Evolutionary conservation across 53 echinoderm and acorn worm genomes (phyloP).

Genomic region (Pentamera pediparva): DNA sequence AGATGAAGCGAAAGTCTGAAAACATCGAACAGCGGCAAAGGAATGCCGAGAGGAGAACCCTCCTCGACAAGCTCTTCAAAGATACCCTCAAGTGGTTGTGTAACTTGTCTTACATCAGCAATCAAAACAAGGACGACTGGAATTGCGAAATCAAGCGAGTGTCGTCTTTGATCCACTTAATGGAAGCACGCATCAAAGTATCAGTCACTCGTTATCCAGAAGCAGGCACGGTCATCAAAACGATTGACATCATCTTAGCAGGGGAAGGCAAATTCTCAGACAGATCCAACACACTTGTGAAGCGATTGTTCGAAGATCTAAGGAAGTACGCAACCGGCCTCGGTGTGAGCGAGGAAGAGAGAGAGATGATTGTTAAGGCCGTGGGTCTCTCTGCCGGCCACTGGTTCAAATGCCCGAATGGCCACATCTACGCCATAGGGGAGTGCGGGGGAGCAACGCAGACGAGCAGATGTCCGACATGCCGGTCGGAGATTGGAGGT

Average conservation of each 20-base stretch:
- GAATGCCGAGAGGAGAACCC: neutral
- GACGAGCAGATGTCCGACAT: constrained; percentile 55
- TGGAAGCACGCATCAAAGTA: constrained; percentile 10
- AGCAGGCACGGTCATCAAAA: neutral
- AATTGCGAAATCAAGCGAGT: constrained; percentile 15
- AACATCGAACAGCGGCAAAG: neutral
- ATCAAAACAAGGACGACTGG: constrained; percentile 23
- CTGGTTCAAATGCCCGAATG: constrained; percentile 81
- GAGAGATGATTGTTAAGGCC: constrained; percentile 58
- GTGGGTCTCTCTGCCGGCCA: constrained; percentile 58
- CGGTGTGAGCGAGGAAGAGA: constrained; percentile 49
- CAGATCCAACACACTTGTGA: neutral
- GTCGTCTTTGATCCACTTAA: neutral
- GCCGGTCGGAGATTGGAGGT: constrained; percentile 57
- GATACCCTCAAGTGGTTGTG: constrained; percentile 1
- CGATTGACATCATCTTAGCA: neutral
- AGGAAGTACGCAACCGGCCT: constrained; percentile 4
- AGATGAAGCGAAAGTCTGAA: neutral
- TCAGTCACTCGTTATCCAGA: constrained; percentile 4
- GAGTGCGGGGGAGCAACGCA: constrained; percentile 80
- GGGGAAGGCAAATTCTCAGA: neutral
- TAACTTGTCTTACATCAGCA: neutral
- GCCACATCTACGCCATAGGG: constrained; percentile 74
- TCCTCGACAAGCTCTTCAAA: neutral
- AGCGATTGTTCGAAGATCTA: neutral